Evolutionary conservation across 2,113 vertebrate genomes (phyloP).

Genomic region (Psittacula cyanocephala): DNA sequence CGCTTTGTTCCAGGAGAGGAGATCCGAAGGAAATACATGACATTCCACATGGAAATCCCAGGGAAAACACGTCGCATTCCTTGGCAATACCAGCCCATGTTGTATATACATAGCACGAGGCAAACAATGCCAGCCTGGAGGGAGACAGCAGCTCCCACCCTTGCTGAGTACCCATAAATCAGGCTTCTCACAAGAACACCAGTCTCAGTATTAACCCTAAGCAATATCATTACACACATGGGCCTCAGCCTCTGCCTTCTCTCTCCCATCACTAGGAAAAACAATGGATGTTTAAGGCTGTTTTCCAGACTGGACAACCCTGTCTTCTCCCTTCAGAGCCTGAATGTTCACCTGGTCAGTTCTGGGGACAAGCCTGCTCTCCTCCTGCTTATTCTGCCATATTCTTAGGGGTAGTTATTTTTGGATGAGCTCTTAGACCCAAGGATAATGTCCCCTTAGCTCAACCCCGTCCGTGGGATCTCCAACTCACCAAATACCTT

Average conservation of each 20-base stretch:
- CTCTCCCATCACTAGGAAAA: neutral
- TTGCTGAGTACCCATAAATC: neutral
- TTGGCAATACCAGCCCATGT: neutral
- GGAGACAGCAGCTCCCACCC: neutral
- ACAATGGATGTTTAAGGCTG: neutral
- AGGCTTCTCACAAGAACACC: neutral
- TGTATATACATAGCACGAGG: neutral
- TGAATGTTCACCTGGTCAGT: neutral
- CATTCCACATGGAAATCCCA: slow-evolving; percentile 61
- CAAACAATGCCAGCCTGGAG: neutral
- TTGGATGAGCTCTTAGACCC: neutral
- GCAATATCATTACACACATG: accelerated
- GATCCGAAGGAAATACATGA: slow-evolving; percentile 44
- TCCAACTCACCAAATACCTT: neutral
- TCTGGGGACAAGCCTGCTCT: neutral
- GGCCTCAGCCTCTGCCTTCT: neutral
- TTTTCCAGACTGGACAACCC: neutral
- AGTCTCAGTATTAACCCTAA: neutral
- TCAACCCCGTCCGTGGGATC: neutral
- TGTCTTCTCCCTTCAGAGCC: neutral
- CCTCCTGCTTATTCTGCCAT: neutral
- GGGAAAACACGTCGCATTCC: neutral
- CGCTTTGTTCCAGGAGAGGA: neutral
- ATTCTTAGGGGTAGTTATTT: neutral
- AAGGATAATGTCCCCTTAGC: neutral